Base-by-base conservation (phyloP, 2,113 vertebrate species). In the Euleptes europaea region DNA sequence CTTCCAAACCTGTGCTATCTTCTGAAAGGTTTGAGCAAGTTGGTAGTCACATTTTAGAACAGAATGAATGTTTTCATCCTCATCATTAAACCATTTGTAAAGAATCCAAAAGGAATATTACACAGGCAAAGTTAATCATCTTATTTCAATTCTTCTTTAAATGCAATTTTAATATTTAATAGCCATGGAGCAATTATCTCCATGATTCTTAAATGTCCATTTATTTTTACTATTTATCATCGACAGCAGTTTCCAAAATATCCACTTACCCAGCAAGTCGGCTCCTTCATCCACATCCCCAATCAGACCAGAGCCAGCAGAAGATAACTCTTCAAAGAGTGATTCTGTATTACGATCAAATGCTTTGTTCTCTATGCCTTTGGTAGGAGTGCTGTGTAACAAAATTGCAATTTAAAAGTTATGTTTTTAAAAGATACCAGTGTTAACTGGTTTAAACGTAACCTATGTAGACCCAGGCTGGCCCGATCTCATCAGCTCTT, bases 281-380 rank as follows among this genome's bases (percentile, higher is more conserved):
- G 98, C 99, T 78, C 99, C 98, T 92, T 99, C 99, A 83, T 99
- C 99, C 90, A 99, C 96, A 75, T 99, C 99, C 93, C 97, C 98
- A 81, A 99, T 98, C 78, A 99, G 95, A 94, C 98, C 98, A 60
- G 97, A 98, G 79, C 98, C 99, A 85, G 98, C 98, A 81, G 98
- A 99, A 4, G 98, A 99, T 89, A 99, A 95, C 95, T 99, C 99
- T 93, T 98, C 99, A 92, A 99, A 99, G 86, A 99, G 96, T 83
- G 99, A 99, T 60, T 99, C 99, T 0, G 98, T 99, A 94, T 99
- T 99, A 4, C 99, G 98, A 95, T 98, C 96, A 83, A 99, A 99
- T 1, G 96, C 98, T 92, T 97, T 96, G 94, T 99, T 99, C 94
- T 99, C 98, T 23, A 98, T 96, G 3, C 97, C 97, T 97, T 98